phyloP scores from a whole-genome alignment of 2,888 invertebrate species.

The Tipula vernalis region DNA sequence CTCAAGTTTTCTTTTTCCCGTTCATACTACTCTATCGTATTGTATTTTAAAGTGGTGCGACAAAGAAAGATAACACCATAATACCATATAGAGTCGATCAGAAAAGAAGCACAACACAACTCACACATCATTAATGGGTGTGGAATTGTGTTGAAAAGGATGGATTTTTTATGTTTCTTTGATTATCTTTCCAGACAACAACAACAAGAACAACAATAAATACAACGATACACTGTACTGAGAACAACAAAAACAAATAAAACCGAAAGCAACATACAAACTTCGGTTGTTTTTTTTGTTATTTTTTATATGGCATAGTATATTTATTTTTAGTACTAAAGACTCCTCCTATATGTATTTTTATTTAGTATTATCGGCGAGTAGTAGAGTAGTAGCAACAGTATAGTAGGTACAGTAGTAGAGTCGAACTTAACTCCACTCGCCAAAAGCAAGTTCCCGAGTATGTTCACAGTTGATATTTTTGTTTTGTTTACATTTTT shows the following conservation, averaged over 20 bases:
- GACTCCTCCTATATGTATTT: background rate
- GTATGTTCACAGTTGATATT: background rate
- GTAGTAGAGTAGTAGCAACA: background rate
- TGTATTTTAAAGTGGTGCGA: background rate
- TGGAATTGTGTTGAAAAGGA: background rate
- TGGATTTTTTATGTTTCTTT: constrained; percentile 9
- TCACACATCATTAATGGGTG: background rate
- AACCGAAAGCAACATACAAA: background rate
- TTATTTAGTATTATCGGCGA: background rate
- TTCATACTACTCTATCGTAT: background rate
- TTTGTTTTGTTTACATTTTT: background rate
- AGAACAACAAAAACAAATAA: background rate
- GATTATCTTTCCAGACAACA: constrained; percentile 10
- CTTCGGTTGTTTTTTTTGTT: background rate
- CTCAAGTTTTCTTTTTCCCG: background rate
- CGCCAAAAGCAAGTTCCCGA: background rate
- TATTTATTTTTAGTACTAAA: constrained; percentile 4
- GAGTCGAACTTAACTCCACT: background rate
- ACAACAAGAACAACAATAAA: background rate
- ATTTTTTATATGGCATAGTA: background rate
- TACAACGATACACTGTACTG: background rate
- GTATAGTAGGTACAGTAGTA: background rate
- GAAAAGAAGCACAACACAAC: background rate
- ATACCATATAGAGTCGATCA: background rate
- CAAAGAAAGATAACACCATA: background rate